A percentile compares a stretch with the other conserved stretches of the same genome.
Conservation (phyloP, 2,797 vertebrate species). For the Pterois miles region DNA sequence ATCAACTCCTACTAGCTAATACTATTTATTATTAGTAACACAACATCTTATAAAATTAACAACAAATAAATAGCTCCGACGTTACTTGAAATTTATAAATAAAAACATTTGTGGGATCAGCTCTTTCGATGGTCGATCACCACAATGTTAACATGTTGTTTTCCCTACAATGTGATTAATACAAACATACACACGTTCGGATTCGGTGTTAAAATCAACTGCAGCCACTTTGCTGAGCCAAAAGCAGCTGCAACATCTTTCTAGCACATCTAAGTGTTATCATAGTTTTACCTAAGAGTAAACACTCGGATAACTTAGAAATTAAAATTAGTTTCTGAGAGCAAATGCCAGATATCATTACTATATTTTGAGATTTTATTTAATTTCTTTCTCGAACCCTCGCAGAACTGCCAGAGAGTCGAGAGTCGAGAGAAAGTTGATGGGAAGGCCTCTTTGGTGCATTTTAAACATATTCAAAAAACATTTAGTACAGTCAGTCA, state of each 20-base stretch:
- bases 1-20: neutral
- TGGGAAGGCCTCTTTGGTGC: slow-evolving; percentile 2
- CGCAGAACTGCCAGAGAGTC: neutral
- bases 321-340: neutral
- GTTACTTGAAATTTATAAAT: neutral
- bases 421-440: neutral
- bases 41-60: neutral
- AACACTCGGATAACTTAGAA: neutral
- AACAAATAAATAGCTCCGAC: neutral
- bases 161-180: neutral
- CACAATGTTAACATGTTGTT: neutral
- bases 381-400: neutral
- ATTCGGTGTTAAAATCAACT: neutral
- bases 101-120: neutral
- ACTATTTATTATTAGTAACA: neutral
- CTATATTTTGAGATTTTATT: neutral
- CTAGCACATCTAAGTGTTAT: slow-evolving; percentile 4
- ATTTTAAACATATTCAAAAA: slow-evolving; percentile 25
- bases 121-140: neutral
- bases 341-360: slow-evolving; percentile 1
- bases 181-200: neutral
- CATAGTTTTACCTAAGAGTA: neutral
- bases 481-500: slow-evolving; percentile 2
- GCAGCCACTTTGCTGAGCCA: neutral
- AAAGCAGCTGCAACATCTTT: slow-evolving; percentile 20